phyloP scores from a whole-genome alignment of 1,140 invertebrate genomes.

The Lordiphosa stackelbergi region DNA sequence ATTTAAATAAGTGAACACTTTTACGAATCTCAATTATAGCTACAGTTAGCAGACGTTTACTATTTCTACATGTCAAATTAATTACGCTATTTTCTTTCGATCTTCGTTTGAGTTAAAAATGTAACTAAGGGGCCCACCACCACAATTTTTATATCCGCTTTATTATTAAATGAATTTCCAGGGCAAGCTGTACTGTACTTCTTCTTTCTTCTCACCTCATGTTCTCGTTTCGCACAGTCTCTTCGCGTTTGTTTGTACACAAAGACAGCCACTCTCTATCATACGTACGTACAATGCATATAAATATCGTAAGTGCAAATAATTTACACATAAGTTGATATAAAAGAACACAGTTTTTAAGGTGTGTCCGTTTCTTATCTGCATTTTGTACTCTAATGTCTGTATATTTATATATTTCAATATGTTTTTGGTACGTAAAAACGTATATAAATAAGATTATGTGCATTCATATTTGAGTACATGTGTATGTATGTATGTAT shows the following conservation, averaged over 20 bases:
- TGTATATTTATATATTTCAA: conserved; percentile 15
- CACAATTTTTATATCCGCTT: background rate
- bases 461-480: conserved; percentile 3
- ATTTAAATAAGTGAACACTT: too few species aligned
- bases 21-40: too few species aligned
- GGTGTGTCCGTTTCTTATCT: conserved; percentile 34
- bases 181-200: conserved; percentile 9
- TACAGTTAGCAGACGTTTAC: too few species aligned
- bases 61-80: too few species aligned
- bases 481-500: background rate
- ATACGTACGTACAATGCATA: conserved; percentile 1
- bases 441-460: conserved; percentile 6
- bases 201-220: background rate
- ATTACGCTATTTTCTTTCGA: too few species aligned
- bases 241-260: background rate
- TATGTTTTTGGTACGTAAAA: background rate
- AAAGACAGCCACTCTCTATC: background rate
- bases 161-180: background rate
- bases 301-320: conserved; percentile 2
- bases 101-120: too few species aligned
- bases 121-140: background rate
- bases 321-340: conserved; percentile 4
- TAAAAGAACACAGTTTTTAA: conserved; percentile 11
- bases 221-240: background rate
- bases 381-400: background rate